Evolutionary conservation across 2,888 invertebrate species (phyloP).

Genomic region (Pyrrhia umbra): DNA sequence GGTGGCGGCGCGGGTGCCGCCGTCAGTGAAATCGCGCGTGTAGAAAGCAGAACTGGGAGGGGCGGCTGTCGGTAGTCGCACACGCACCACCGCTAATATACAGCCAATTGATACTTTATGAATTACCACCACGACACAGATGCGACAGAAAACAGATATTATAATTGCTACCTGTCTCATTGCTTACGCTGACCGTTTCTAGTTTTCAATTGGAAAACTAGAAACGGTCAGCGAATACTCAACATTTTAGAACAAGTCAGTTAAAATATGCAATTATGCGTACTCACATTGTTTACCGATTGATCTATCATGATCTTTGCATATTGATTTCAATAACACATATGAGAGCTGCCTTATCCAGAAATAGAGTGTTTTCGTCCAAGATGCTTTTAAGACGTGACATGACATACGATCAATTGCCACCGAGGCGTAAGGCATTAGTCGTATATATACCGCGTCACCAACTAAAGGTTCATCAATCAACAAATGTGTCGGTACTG

Average conservation of each 20-base stretch:
- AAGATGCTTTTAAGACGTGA: constrained; percentile 50
- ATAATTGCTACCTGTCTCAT: constrained; percentile 6
- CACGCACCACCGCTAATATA: constrained; percentile 76
- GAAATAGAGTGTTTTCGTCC: constrained; percentile 33
- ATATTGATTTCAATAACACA: constrained; percentile 29
- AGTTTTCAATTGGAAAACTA: constrained; percentile 38
- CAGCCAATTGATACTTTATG: constrained; percentile 66
- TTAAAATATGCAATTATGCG: constrained; percentile 30
- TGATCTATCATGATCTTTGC: constrained; percentile 17
- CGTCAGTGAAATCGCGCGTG: constrained; percentile 88
- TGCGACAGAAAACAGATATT: constrained; percentile 29
- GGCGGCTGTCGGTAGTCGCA: constrained; percentile 70
- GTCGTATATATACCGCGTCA: constrained; percentile 53
- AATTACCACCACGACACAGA: constrained; percentile 31
- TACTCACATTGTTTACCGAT: constrained; percentile 18
- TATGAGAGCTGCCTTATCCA: constrained; percentile 25
- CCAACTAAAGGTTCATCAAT: constrained; percentile 65
- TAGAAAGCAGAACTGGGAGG: constrained; percentile 89
- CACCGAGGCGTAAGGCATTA: constrained; percentile 41
- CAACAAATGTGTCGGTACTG: constrained; percentile 61
- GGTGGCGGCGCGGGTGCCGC: constrained; percentile 68
- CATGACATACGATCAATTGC: constrained; percentile 49
- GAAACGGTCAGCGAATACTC: too few relatives aligned
- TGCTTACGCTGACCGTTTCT: constrained; percentile 18
- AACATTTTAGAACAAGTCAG: constrained; percentile 30